A percentile compares a stretch with the other conserved stretches of the same genome.
These are phyloP conservation scores for Vimba vimba DNA, from an alignment of 2,113 vertebrate genomes.

Conservation along the genomic window DNA sequence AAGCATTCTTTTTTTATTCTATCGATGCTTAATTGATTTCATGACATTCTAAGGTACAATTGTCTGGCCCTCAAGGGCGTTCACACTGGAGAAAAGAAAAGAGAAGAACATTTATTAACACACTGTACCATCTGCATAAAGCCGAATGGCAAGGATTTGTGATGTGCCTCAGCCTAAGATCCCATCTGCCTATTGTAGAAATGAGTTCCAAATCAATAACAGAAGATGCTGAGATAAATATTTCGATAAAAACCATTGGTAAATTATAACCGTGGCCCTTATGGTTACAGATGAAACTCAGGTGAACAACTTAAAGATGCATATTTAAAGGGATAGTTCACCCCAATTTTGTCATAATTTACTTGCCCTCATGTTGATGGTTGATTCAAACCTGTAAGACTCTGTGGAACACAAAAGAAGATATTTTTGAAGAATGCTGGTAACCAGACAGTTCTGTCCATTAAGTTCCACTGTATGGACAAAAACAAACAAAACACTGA, in stretches of 20 bases:
- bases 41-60: not conserved
- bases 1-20: not conserved
- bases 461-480: not conserved
- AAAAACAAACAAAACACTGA: not conserved
- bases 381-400: not conserved
- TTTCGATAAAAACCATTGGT: not conserved
- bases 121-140: not conserved
- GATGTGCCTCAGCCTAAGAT: not conserved
- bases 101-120: not conserved
- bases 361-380: not conserved
- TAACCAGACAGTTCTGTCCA: not conserved
- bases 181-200: constrained; percentile 8
- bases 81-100: no score
- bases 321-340: not conserved
- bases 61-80: constrained; percentile 1
- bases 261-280: not conserved
- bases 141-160: not conserved
- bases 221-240: not conserved
- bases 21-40: not conserved
- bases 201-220: not conserved
- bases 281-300: not conserved
- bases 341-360: no score
- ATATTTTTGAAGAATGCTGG: not conserved
- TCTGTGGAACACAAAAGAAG: not conserved
- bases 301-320: not conserved